Evolutionary conservation across 2,113 vertebrate species (phyloP), one percentile per base, ranked within the genome.

Genomic region (Uria aalge): DNA sequence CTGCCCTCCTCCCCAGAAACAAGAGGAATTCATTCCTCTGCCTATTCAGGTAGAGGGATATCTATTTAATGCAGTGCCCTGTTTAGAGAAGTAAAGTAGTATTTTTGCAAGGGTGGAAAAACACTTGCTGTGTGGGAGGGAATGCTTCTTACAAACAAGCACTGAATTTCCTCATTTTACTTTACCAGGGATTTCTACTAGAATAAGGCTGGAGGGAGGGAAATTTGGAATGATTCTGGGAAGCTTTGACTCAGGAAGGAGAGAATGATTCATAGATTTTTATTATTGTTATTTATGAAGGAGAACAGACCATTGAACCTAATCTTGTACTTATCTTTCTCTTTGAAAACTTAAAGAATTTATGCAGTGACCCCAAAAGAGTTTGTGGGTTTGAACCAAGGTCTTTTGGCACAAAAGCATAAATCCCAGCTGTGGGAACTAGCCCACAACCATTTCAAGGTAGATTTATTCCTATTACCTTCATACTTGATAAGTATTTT

Each of bases 171-270:
- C n/a, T 93, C 74, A 52, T 85, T 94, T 92, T 81, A 60, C 53
- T 76, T 95, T 79, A 87, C 41, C 23, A 52, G 53, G 40, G 84
- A 21, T 76, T 91, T 96, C 69, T 95, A 1, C 87, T 79, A 88
- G 89, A 94, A 52, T 87, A 90, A 82, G 55, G 32, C 75, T 92
- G 81, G 53, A 90, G 71, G 68, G 75, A 80, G 84, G 71, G 50
- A 85, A 67, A n/a, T 88, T 76, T 95, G 77, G 85, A 87, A 72
- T 78, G n/a, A 68, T 92, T 92, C 93, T 93, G 92, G 77, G 92
- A 94, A 96, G 90, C 77, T 94, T 95, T 97, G 93, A 88, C 74
- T 96, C 85, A 82, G 78, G 68, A 95, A 93, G 73, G 17, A 38
- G 67, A 69, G 71, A 88, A 92, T 95, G 90, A 93, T 90, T 96